Conservation (phyloP, 2,797 vertebrate genomes). For the Sebastes taczanowskii region DNA sequence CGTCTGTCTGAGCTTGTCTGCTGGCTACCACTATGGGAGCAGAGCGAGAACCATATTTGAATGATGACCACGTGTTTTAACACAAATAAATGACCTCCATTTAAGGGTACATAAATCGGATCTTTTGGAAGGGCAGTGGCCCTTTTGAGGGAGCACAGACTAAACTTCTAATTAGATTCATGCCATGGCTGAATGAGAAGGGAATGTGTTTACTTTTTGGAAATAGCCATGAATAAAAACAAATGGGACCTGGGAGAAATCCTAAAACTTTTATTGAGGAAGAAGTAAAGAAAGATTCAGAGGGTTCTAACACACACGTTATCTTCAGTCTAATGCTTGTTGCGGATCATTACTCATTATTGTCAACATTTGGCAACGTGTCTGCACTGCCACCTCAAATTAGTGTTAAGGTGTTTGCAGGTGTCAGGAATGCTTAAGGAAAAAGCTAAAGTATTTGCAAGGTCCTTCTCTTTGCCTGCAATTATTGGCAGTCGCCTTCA, state of each 20-base stretch:
- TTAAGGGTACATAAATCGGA: conserved; percentile 56
- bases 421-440: not conserved
- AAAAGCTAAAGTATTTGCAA: not conserved
- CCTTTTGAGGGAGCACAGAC: conserved; percentile 39
- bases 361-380: not conserved
- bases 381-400: not conserved
- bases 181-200: conserved; percentile 51
- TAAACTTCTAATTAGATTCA: conserved; percentile 53
- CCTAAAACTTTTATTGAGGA: conserved; percentile 9
- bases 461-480: not conserved
- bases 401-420: not conserved
- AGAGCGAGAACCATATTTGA: conserved; percentile 37
- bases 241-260: conserved; percentile 50
- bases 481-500: not conserved
- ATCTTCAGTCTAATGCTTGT: not conserved
- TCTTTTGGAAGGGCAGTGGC: conserved; percentile 32
- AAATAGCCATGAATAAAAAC: conserved; percentile 59
- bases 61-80: conserved; percentile 25
- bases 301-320: conserved; percentile 7
- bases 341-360: conserved; percentile 31
- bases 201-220: conserved; percentile 68
- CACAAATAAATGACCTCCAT: conserved; percentile 60
- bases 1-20: conserved; percentile 60
- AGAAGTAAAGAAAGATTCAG: conserved; percentile 19
- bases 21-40: conserved; percentile 79